Percentiles rank a stretch among this genome's conserved stretches.
Conservation (phyloP, 2,888 invertebrate genomes). For the Dorcus parallelipipedus region DNA sequence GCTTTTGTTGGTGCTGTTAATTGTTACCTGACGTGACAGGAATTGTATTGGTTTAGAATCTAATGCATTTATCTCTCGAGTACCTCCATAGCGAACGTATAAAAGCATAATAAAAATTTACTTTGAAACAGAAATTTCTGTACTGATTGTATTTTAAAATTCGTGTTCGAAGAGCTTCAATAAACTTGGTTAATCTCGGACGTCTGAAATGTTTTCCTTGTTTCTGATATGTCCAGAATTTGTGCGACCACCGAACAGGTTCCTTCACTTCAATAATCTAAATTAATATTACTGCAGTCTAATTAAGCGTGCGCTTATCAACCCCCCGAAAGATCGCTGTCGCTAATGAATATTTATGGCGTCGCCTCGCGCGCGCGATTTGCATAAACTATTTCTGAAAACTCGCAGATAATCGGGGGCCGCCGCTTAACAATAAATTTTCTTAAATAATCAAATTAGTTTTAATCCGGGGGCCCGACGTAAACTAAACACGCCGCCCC, state of each 20-base stretch:
- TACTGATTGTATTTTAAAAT: no score
- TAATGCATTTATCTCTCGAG: no score
- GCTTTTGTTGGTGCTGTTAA: no score
- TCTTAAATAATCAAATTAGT: constrained; percentile 20
- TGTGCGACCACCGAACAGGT: constrained; percentile 27
- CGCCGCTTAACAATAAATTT: constrained; percentile 21
- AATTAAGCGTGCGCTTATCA: constrained; percentile 39
- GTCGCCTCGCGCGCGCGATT: not conserved
- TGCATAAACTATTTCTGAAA: constrained; percentile 1
- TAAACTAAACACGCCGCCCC: constrained; percentile 20
- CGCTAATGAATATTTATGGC: constrained; percentile 14
- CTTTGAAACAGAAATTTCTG: no score
- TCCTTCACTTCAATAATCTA: constrained; percentile 19
- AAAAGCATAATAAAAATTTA: no score
- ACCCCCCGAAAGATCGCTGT: constrained; percentile 25
- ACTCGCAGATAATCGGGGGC: constrained; percentile 1
- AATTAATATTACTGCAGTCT: constrained; percentile 37
- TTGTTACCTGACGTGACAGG: no score
- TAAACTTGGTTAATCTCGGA: constrained; percentile 20
- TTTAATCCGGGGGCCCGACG: constrained; percentile 21
- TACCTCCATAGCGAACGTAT: no score
- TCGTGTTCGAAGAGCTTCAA: no score
- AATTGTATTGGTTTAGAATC: no score
- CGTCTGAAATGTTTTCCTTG: constrained; percentile 32
- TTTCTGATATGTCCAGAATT: constrained; percentile 32